Evolutionary conservation across 2,113 vertebrate species (phyloP).

Genomic region (Crypturellus undulatus): DNA sequence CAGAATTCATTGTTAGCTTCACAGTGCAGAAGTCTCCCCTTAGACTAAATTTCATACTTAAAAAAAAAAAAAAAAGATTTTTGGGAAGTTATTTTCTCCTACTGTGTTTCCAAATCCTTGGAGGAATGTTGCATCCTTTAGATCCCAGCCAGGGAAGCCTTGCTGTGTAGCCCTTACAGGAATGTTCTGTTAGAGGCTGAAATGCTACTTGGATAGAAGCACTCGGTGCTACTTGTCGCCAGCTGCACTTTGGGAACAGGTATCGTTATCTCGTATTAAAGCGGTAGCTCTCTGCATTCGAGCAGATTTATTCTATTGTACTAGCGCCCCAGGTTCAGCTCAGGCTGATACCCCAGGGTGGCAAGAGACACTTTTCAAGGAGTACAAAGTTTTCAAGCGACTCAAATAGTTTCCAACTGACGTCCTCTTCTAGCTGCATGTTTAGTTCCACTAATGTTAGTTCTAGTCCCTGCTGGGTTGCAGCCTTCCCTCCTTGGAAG

Average conservation of each 20-base stretch:
- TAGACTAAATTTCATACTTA: conserved; percentile 12
- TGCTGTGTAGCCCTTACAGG: neutral
- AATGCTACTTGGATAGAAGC: neutral
- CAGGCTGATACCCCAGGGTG: neutral
- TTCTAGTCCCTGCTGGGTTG: conserved; percentile 41
- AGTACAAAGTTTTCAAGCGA: neutral
- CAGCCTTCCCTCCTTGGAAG: conserved; percentile 41
- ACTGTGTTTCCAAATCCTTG: neutral
- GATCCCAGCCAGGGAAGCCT: conserved; percentile 22
- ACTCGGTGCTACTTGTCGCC: neutral
- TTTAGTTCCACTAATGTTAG: conserved; percentile 55
- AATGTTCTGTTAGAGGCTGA: conserved; percentile 36
- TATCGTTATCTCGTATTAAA: neutral
- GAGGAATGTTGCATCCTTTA: neutral
- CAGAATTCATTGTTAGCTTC: conserved; percentile 2
- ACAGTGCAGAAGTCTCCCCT: neutral
- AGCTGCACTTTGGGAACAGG: conserved; percentile 8
- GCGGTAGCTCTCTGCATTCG: neutral
- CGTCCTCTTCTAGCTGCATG: conserved; percentile 73
- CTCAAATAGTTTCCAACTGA: conserved; percentile 23
- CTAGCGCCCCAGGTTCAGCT: neutral
- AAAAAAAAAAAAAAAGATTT: neutral
- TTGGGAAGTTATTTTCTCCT: conserved; percentile 38
- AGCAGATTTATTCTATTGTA: neutral
- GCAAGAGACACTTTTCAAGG: conserved; percentile 37